Base-by-base conservation (phyloP, 2,113 vertebrate genomes). In the Benitochromis conjunctus region DNA sequence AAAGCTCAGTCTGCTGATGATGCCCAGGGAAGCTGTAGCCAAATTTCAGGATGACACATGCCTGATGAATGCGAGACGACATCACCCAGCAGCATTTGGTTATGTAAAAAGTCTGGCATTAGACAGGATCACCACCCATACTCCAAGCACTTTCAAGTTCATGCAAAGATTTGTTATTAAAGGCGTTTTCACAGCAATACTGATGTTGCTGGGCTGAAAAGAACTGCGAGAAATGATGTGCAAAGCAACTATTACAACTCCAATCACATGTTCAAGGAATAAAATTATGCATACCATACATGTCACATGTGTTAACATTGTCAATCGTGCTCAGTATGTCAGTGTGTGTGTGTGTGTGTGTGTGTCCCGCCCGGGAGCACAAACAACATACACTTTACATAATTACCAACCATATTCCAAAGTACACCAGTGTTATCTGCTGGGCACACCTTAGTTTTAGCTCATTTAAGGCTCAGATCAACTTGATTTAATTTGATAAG, bases 111-210 rank as follows among this genome's bases (percentile, higher is more conserved):
- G 76, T 86, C 58, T 83, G 21, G 74, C 60, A 92, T 92, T 94
- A 92, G 89, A 88, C 13, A 64, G 51, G 46, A 64, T 85, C 88
- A 82, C 84, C 60, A 53, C 85, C 86, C 85, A 88, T 83, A 85
- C 87, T 86, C 89, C 56, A 83, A 87, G 91, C 88, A 80, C 80
- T 92, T 84, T 48, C 81, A 87, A 60, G 51, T 79, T 90, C 92
- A 95, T 94, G 91, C 93, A 95, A 90, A 93, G 57, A 87, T 84
- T 34, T 36, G 88, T 91, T 92, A 93, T 86, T 93, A 88, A 82
- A 29, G 86, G 78, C 71, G 46, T 82, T 85, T 89, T 64, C 71
- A 76, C 16, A 79, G 51, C 81, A 87, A 60, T 76, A 81, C 71
- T 18, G 79, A 64, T 60, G 79, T 18, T 51, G 48, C 26, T 77